Percentiles rank a stretch among this genome's conserved stretches.
Conservation (phyloP, 2,797 vertebrate species). For the Hippopotamyrus pictus region DNA sequence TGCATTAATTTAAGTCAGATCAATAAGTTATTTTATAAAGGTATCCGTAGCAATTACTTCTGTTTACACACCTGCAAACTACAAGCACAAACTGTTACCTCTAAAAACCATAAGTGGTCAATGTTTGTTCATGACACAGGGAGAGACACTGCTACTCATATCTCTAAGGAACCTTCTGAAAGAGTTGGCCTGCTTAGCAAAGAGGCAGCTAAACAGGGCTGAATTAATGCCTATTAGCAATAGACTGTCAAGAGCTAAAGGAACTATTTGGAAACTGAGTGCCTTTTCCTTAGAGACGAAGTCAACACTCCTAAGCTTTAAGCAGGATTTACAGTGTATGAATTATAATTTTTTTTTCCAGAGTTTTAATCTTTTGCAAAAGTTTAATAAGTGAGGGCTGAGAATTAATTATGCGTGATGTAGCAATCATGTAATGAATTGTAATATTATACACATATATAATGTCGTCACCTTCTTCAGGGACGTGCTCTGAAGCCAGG, state of each 20-base stretch:
- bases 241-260: neutral
- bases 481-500: neutral
- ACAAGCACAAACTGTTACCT: neutral
- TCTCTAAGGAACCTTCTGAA: neutral
- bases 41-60: neutral
- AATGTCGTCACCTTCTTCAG: neutral
- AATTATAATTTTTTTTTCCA: neutral
- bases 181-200: neutral
- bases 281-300: neutral
- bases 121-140: neutral
- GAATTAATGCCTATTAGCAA: neutral
- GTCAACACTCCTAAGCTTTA: neutral
- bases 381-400: neutral
- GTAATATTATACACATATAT: neutral
- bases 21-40: neutral
- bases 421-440: neutral
- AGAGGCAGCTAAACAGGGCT: neutral
- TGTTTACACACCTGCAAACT: neutral
- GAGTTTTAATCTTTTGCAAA: neutral
- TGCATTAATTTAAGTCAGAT: neutral
- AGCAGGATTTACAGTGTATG: neutral
- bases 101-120: neutral
- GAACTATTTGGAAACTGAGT: neutral
- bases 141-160: neutral
- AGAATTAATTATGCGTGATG: neutral